Evolutionary conservation across 1,140 invertebrate species (phyloP).

Genomic region (Papilio glaucus): DNA sequence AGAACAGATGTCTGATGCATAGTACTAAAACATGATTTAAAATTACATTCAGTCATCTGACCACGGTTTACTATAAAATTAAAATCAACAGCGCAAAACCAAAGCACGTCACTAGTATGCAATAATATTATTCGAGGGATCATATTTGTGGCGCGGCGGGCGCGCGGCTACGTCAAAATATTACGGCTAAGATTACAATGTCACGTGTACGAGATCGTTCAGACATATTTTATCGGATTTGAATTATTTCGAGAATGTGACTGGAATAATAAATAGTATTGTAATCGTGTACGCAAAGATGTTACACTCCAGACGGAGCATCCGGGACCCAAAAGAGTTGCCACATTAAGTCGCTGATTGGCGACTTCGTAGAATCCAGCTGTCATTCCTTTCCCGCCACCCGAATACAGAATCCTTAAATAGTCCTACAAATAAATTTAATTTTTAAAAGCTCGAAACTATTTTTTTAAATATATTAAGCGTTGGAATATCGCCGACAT

Average conservation of each 20-base stretch:
- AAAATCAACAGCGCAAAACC: neutral
- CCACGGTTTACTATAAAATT: neutral
- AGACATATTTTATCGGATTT: conserved; percentile 37
- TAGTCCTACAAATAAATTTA: too few relatives aligned
- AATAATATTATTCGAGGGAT: conserved; percentile 17
- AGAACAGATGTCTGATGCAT: neutral
- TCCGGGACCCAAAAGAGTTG: too few relatives aligned
- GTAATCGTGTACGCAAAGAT: too few relatives aligned
- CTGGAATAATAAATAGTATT: conserved; percentile 19
- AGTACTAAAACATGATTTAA: neutral
- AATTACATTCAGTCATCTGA: neutral
- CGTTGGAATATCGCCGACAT: too few relatives aligned
- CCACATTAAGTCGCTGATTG: too few relatives aligned
- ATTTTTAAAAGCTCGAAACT: too few relatives aligned
- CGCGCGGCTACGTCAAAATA: conserved; percentile 5
- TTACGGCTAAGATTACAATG: conserved; percentile 23
- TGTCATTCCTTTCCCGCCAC: too few relatives aligned
- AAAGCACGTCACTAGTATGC: neutral
- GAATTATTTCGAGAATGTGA: conserved; percentile 22
- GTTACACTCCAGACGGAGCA: too few relatives aligned
- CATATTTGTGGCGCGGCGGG: conserved; percentile 2
- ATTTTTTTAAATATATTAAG: too few relatives aligned
- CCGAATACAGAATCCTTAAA: too few relatives aligned
- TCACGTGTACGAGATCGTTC: conserved; percentile 9
- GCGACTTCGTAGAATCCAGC: too few relatives aligned